These are phyloP conservation scores for Diarsia brunnea DNA, from an alignment of 2,888 invertebrate species.

Conservation along the genomic window DNA sequence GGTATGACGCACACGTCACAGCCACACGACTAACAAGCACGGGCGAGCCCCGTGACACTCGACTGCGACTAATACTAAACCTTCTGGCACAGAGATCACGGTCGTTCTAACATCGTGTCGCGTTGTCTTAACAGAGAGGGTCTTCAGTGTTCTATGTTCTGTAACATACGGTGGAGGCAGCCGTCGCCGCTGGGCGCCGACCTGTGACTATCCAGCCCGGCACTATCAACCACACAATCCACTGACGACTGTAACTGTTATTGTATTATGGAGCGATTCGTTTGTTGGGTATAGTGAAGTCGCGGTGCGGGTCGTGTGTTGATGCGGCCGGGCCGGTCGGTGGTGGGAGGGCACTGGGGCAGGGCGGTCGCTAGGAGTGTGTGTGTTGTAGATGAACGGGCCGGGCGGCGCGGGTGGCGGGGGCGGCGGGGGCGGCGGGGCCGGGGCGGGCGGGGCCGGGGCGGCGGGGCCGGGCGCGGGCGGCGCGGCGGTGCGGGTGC, in stretches of 20 bases:
- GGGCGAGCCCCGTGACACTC: slow-evolving; percentile 65
- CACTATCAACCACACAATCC: slow-evolving; percentile 12
- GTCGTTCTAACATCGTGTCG: slow-evolving; percentile 67
- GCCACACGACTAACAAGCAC: slow-evolving; percentile 55
- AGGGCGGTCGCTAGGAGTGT: slow-evolving; percentile 65
- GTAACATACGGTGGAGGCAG: slow-evolving; percentile 58
- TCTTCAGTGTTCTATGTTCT: slow-evolving; percentile 63
- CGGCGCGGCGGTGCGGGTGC: slow-evolving; percentile 88
- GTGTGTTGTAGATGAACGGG: slow-evolving; percentile 80
- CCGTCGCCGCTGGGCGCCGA: slow-evolving; percentile 52
- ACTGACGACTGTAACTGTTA: background rate
- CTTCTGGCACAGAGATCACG: slow-evolving; percentile 79
- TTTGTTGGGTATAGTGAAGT: background rate
- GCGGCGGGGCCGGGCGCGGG: slow-evolving; percentile 90
- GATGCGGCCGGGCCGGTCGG: slow-evolving; percentile 41
- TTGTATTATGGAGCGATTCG: background rate
- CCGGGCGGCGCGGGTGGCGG: slow-evolving; percentile 81
- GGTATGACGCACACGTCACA: slow-evolving; percentile 50
- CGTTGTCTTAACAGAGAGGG: slow-evolving; percentile 69
- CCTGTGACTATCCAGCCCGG: slow-evolving; percentile 33
- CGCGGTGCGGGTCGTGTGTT: slow-evolving; percentile 24
- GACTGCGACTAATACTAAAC: slow-evolving; percentile 58
- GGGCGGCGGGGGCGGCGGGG: slow-evolving; percentile 79
- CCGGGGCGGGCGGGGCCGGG: slow-evolving; percentile 79
- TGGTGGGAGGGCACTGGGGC: slow-evolving; percentile 51